Evolutionary conservation across 2,113 vertebrate species (phyloP).

Genomic region (Equus przewalskii): DNA sequence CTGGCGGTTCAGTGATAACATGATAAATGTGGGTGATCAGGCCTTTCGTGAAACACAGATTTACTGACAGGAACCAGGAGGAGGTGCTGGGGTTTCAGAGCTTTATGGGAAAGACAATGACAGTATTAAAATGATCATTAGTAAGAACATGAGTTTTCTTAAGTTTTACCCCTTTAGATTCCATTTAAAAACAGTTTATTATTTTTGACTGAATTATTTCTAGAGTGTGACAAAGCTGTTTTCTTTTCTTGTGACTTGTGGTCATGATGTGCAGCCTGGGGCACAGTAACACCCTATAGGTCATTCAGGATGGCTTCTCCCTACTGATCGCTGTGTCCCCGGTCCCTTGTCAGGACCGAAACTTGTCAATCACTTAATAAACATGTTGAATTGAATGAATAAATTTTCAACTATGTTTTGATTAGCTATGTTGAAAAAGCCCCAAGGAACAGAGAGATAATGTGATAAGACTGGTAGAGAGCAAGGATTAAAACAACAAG

Average conservation of each 20-base stretch:
- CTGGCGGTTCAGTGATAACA: neutral
- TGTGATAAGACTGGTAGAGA: neutral
- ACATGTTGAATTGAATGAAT: neutral
- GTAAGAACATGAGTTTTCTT: neutral
- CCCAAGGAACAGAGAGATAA: neutral
- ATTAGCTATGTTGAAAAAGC: neutral
- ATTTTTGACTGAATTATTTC: constrained; percentile 42
- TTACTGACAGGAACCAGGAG: neutral
- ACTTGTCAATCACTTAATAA: neutral
- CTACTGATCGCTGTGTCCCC: neutral
- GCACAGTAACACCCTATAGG: neutral
- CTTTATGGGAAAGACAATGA: constrained; percentile 37
- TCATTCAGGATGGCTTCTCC: neutral
- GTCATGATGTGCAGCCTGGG: neutral
- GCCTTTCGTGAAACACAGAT: neutral
- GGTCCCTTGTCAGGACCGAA: neutral
- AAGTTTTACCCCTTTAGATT: neutral
- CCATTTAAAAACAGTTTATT: neutral
- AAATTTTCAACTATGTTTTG: neutral
- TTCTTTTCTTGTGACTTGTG: constrained; percentile 1
- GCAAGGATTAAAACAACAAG: neutral
- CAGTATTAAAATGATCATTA: neutral
- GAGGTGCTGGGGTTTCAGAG: neutral
- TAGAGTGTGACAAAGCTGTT: neutral
- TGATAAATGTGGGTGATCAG: neutral